Percentiles rank a stretch among this genome's conserved stretches.
phyloP scores from a whole-genome alignment of 2,888 invertebrate genomes.

The Lasioglossum oenotherae region DNA sequence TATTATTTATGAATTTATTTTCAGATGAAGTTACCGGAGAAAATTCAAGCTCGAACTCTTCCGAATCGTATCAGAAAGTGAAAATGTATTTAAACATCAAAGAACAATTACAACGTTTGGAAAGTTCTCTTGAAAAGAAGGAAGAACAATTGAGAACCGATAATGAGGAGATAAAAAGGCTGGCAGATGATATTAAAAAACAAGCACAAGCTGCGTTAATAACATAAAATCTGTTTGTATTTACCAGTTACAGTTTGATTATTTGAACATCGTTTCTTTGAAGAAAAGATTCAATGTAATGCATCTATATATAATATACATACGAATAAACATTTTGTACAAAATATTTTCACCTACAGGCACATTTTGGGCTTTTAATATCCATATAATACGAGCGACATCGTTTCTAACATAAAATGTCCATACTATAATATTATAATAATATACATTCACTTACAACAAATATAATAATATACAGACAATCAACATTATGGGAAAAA shows the following conservation, averaged over 20 bases:
- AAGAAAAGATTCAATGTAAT: slow-evolving; percentile 1
- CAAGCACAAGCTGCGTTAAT: slow-evolving; percentile 82
- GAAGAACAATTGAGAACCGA: slow-evolving; percentile 75
- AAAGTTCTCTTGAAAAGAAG: slow-evolving; percentile 74
- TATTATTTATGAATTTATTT: slow-evolving; percentile 38
- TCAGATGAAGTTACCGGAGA: slow-evolving; percentile 84
- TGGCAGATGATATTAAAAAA: slow-evolving; percentile 82
- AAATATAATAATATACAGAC: slow-evolving; percentile 5
- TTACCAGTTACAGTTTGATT: slow-evolving; percentile 12
- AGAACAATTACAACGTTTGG: slow-evolving; percentile 78
- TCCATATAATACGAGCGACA: background rate
- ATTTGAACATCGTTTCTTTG: background rate
- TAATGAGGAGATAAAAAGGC: slow-evolving; percentile 78
- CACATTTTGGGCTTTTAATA: slow-evolving; percentile 8
- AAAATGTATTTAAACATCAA: slow-evolving; percentile 80
- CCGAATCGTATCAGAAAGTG: slow-evolving; percentile 79
- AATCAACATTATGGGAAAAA: slow-evolving; percentile 37
- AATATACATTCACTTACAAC: slow-evolving; percentile 15
- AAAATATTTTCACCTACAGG: slow-evolving; percentile 21
- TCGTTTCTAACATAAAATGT: slow-evolving; percentile 20
- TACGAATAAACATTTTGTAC: slow-evolving; percentile 18
- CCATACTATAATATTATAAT: slow-evolving; percentile 12
- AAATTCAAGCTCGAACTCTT: slow-evolving; percentile 63
- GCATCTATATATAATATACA: slow-evolving; percentile 4
- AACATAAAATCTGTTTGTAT: slow-evolving; percentile 36